phyloP scores from a whole-genome alignment of 2,113 vertebrate genomes.

The Chloebia gouldiae region DNA sequence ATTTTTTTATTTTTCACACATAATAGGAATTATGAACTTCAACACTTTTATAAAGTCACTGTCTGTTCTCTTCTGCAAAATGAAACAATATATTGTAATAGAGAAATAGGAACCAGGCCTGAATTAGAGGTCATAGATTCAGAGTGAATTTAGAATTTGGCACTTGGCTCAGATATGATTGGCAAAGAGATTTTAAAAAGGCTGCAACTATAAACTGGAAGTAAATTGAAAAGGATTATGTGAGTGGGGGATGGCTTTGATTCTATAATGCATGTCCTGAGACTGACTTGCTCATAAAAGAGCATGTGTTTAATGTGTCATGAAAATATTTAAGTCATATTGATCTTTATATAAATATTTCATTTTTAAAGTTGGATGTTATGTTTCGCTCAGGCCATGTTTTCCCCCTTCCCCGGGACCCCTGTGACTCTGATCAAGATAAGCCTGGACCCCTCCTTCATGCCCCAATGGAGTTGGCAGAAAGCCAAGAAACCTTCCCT shows the following conservation, averaged over 20 bases:
- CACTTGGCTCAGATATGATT: background rate
- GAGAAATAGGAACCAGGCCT: background rate
- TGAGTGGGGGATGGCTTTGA: slow-evolving; percentile 8
- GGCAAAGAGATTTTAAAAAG: slow-evolving; percentile 29
- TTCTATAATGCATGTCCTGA: background rate
- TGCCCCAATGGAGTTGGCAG: too few relatives aligned
- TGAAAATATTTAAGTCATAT: slow-evolving; percentile 32
- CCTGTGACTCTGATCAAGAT: too few relatives aligned
- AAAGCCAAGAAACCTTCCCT: too few relatives aligned
- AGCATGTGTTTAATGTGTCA: slow-evolving; percentile 39
- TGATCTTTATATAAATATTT: slow-evolving; percentile 29
- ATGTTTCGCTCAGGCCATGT: too few relatives aligned
- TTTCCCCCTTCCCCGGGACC: too few relatives aligned
- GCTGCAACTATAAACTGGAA: slow-evolving; percentile 25
- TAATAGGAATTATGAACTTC: background rate
- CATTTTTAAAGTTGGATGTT: background rate
- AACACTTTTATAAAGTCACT: background rate
- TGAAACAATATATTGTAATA: background rate
- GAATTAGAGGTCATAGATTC: background rate
- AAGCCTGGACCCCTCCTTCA: too few relatives aligned
- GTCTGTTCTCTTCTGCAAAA: background rate
- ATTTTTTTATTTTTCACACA: background rate
- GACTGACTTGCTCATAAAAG: slow-evolving; percentile 5
- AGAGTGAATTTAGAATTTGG: slow-evolving; percentile 15
- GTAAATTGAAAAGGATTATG: slow-evolving; percentile 40